A percentile compares a stretch with the other conserved stretches of the same genome.
Conservation (phyloP, 1,140 invertebrate genomes). For the Brachionus manjavacas region DNA sequence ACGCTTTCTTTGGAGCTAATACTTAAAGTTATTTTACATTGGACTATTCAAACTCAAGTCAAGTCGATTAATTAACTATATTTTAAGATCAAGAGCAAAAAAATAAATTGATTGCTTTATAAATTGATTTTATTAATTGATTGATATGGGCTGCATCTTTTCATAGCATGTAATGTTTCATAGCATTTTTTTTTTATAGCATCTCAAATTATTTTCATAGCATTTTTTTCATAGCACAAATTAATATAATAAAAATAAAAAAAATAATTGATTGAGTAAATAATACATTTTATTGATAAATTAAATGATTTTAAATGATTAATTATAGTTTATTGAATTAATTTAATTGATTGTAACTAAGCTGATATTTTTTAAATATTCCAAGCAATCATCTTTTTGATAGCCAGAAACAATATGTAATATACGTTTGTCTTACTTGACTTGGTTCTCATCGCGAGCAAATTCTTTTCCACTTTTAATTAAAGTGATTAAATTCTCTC, state of each 20-base stretch:
- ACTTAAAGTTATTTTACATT: neutral
- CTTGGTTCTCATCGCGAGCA: too few relatives aligned
- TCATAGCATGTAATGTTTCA: too few relatives aligned
- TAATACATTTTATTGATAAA: too few relatives aligned
- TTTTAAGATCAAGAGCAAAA: neutral
- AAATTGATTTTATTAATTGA: neutral
- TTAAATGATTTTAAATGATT: neutral
- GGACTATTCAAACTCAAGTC: neutral
- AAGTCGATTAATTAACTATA: neutral
- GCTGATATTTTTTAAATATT: too few relatives aligned
- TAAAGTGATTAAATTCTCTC: too few relatives aligned
- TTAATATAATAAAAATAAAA: neutral
- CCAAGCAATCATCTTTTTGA: too few relatives aligned
- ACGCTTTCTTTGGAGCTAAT: neutral
- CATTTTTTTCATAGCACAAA: neutral
- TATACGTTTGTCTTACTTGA: too few relatives aligned
- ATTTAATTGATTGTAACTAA: too few relatives aligned
- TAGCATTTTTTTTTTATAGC: neutral
- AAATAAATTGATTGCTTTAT: neutral
- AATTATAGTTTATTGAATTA: neutral
- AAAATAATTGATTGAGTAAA: too few relatives aligned
- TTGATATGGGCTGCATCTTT: neutral
- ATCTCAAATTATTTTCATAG: neutral
- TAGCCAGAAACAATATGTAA: too few relatives aligned
- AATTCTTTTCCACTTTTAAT: too few relatives aligned